Conservation (phyloP, 30 jellyfish, hydroid and myxozoan species). For the Hydractinia symbiolongicarpus region DNA sequence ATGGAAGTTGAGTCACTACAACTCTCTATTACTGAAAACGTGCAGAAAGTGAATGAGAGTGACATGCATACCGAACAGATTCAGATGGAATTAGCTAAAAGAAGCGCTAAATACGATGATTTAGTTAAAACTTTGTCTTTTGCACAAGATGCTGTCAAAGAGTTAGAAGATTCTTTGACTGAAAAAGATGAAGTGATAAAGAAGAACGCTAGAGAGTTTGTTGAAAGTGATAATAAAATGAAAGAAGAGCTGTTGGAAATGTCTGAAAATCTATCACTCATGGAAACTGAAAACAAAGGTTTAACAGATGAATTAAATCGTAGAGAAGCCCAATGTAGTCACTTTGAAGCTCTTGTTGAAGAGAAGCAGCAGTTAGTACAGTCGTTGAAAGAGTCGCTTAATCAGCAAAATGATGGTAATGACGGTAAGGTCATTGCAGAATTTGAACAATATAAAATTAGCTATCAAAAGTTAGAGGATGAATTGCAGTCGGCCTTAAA, state of each 20-base stretch:
- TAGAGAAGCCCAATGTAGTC: not conserved
- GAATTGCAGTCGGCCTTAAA: constrained; percentile 36
- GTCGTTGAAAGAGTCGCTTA: not conserved
- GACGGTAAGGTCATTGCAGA: not conserved
- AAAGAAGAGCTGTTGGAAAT: not conserved
- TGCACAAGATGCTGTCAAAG: too few relatives aligned
- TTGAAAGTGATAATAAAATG: too few relatives aligned
- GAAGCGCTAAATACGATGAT: too few relatives aligned
- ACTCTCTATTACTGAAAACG: not conserved
- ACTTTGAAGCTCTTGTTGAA: not conserved
- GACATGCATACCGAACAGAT: too few relatives aligned
- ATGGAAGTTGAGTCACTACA: not conserved
- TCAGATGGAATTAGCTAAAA: too few relatives aligned
- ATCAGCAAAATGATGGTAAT: not conserved
- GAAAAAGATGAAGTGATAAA: too few relatives aligned
- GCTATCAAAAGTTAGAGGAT: not conserved
- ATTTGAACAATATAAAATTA: not conserved
- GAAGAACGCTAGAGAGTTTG: too few relatives aligned
- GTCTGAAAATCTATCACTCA: not conserved
- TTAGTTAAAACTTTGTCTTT: too few relatives aligned
- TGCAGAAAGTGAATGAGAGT: too few relatives aligned
- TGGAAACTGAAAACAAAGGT: not conserved
- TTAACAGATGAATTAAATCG: not conserved
- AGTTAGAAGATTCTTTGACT: too few relatives aligned
- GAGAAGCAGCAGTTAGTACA: too few relatives aligned